phyloP scores from a whole-genome alignment of 2,113 vertebrate species.

The Odobenus rosmarus region DNA sequence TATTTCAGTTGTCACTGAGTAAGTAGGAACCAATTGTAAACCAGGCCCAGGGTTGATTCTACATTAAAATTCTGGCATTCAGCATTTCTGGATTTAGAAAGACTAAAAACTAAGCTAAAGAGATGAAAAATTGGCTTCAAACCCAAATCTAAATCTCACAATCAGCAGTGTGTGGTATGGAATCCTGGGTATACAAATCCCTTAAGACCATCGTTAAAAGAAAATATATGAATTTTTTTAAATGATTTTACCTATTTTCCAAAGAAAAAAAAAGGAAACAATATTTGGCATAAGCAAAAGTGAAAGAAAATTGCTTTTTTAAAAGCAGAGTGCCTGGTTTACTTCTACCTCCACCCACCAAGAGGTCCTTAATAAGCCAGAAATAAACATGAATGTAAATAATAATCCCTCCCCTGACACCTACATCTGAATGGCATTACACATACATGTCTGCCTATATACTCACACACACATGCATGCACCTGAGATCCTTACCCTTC shows the following conservation, averaged over 20 bases:
- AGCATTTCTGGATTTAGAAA: conserved; percentile 45
- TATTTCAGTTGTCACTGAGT: background rate
- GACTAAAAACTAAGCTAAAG: conserved; percentile 40
- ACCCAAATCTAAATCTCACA: conserved; percentile 44
- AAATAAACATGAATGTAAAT: background rate
- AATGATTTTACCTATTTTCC: background rate
- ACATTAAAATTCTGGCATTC: conserved; percentile 48
- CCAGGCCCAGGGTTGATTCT: background rate
- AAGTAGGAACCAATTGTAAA: background rate
- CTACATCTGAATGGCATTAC: background rate
- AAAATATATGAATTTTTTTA: background rate
- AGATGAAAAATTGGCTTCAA: conserved; percentile 15
- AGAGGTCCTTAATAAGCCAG: background rate
- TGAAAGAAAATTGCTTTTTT: background rate
- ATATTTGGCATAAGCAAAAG: background rate
- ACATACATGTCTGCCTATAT: background rate
- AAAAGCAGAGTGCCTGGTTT: background rate
- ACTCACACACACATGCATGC: background rate
- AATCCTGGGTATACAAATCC: background rate
- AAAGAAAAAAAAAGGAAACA: background rate
- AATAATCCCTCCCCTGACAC: background rate
- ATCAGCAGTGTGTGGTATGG: background rate
- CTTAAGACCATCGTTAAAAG: conserved; percentile 13
- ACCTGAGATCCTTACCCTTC: background rate
- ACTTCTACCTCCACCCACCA: background rate